Evolutionary conservation across 2,888 invertebrate genomes (phyloP), one percentile per base, ranked within the genome.

Genomic region (Calameuta filiformis): DNA sequence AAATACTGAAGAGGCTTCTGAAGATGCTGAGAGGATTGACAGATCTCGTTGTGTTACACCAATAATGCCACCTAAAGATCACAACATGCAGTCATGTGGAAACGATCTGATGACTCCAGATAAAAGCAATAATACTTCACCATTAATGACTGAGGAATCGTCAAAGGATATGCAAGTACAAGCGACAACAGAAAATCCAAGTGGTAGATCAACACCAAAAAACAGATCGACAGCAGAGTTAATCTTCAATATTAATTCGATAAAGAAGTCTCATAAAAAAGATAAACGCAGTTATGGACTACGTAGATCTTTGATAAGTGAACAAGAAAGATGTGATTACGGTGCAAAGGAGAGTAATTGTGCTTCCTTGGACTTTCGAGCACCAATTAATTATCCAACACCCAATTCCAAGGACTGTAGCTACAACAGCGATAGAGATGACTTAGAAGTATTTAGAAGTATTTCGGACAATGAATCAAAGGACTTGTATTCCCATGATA

Each of bases 191-290:
- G 79, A 75, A 1, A 76, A 83, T 75, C n/a, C 75, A 4, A 84
- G 81, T 77, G 88, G 87, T 4, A 85, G 87, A 69, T 84, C 82
- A 33, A 89, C 89, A 0, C 89, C 89, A 9, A 81, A 83, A 78
- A 85, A 88, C 82, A 84, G 82, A 77, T 85, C 85, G 2, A 86
- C 87, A 1, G 40, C 80, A 4, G 87, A 86, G 75, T 77, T 89
- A 30, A 85, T 88, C 73, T 79, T 79, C 34, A 84, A 86, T 73
- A 79, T 88, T 9, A 86, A 86, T 78, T 90, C 90, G 0, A 90
- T 90, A 30, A 90, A 90, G 79, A 88, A 85, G 76, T 90, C 90
- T 0, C 90, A 90, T 80, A 89, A 86, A 40, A 90, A 90, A 73
- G 87, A 89, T 75, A 90, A 90, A 75, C 85, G 87, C 15, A 83